Evolutionary conservation across 2,888 invertebrate species (phyloP).

Genomic region (Eilema griseolum): DNA sequence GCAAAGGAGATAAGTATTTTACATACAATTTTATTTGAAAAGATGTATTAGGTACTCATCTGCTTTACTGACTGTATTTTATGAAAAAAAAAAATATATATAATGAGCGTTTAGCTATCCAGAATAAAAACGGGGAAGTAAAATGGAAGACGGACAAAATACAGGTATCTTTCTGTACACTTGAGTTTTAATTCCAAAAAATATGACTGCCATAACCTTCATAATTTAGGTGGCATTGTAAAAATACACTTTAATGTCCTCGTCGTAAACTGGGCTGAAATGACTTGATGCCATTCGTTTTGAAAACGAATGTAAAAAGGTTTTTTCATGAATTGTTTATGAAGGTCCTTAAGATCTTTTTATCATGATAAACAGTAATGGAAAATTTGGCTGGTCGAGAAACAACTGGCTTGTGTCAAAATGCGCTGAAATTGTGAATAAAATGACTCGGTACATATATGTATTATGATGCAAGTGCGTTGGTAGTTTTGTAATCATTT

Average conservation of each 20-base stretch:
- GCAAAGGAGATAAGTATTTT: no score
- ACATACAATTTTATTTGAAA: no score
- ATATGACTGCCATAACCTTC: conserved; percentile 19
- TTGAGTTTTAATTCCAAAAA: conserved; percentile 16
- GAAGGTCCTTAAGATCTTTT: conserved; percentile 33
- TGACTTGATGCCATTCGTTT: conserved; percentile 33
- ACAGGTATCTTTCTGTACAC: not conserved
- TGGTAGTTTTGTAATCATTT: no score
- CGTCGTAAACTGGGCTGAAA: conserved; percentile 39
- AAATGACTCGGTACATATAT: no score
- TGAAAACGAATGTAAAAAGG: conserved; percentile 19
- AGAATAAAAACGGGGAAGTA: not conserved
- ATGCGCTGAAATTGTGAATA: no score
- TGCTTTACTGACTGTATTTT: no score
- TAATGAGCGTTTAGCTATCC: not conserved
- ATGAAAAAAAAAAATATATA: no score
- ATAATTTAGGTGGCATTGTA: conserved; percentile 35
- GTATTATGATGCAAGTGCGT: no score
- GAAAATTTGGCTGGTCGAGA: conserved; percentile 21
- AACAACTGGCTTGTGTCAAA: not conserved
- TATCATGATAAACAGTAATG: conserved; percentile 39
- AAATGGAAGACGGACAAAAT: not conserved
- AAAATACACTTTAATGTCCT: conserved; percentile 38
- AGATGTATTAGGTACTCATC: no score
- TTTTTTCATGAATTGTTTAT: conserved; percentile 48